A percentile compares a stretch with the other conserved stretches of the same genome.
These are phyloP conservation scores for Oikopleura dioica DNA, from an alignment of 23 tunicate species.

Conservation along the genomic window DNA sequence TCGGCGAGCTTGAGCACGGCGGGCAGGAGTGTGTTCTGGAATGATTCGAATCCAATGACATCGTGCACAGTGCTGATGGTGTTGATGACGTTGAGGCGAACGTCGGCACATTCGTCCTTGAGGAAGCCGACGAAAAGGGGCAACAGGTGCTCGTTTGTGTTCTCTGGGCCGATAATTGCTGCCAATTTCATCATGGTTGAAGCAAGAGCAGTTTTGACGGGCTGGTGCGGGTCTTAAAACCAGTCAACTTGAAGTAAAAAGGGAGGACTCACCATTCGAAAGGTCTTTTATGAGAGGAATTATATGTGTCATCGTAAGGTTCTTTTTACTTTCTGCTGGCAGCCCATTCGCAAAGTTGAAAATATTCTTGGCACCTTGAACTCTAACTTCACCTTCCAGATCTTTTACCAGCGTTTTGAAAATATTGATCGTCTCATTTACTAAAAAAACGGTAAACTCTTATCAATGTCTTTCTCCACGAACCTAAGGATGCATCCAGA, in stretches of 20 bases:
- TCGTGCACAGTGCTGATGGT: slow-evolving; percentile 76
- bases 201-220: slow-evolving; percentile 88
- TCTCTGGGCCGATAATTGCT: slow-evolving; percentile 74
- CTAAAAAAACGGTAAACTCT: too few species aligned
- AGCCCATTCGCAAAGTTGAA: slow-evolving; percentile 61
- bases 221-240: slow-evolving; percentile 80
- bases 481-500: too few species aligned
- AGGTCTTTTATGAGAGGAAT: slow-evolving; percentile 74
- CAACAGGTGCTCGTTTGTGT: slow-evolving; percentile 75
- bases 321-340: slow-evolving; percentile 49
- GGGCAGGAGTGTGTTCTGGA: slow-evolving; percentile 65
- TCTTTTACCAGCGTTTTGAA: slow-evolving; percentile 55
- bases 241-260: too few species aligned
- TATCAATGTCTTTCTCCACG: too few species aligned
- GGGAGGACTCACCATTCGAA: slow-evolving; percentile 21
- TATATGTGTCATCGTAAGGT: slow-evolving; percentile 64
- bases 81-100: slow-evolving; percentile 77
- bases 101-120: slow-evolving; percentile 97
- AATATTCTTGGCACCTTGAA: slow-evolving; percentile 76
- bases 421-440: neutral
- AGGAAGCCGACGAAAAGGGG: slow-evolving; percentile 72
- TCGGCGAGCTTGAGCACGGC: slow-evolving; percentile 94
- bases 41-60: slow-evolving; percentile 56
- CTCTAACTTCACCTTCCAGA: slow-evolving; percentile 90
- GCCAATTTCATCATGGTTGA: slow-evolving; percentile 92